These are phyloP conservation scores for Dermochelys coriacea DNA, from an alignment of 2,797 vertebrate species.

Conservation along the genomic window DNA sequence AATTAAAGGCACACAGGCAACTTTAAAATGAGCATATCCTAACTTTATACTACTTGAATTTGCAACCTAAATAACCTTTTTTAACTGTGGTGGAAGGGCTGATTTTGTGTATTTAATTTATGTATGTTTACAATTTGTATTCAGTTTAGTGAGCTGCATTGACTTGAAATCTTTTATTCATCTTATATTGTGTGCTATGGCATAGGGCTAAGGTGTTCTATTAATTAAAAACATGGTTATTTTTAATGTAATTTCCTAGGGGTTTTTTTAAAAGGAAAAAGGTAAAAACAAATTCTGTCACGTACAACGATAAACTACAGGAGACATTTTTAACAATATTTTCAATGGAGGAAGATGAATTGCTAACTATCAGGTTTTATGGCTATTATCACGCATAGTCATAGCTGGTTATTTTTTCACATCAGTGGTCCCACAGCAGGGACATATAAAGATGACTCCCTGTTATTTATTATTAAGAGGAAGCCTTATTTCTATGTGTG, in stretches of 20 bases:
- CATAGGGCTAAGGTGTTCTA: background rate
- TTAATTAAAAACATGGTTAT: background rate
- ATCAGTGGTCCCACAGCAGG: background rate
- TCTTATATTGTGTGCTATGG: background rate
- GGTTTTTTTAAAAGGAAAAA: background rate
- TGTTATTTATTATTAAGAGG: background rate
- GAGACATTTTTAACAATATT: background rate
- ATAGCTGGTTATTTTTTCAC: constrained; percentile 3
- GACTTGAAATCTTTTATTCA: background rate
- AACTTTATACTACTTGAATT: background rate
- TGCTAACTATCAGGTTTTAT: constrained; percentile 23
- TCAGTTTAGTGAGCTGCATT: background rate
- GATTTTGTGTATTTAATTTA: background rate
- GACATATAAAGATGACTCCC: background rate
- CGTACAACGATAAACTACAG: background rate
- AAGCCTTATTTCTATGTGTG: background rate
- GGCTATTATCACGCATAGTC: background rate
- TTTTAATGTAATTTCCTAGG: background rate
- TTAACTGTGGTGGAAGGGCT: background rate
- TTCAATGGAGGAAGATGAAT: background rate
- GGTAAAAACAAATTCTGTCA: background rate
- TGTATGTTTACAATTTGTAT: background rate
- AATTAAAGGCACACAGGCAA: background rate
- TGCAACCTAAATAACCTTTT: background rate
- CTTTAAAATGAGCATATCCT: background rate